These are phyloP conservation scores for Epinotia nisella DNA, from an alignment of 2,888 invertebrate genomes.

Conservation along the genomic window DNA sequence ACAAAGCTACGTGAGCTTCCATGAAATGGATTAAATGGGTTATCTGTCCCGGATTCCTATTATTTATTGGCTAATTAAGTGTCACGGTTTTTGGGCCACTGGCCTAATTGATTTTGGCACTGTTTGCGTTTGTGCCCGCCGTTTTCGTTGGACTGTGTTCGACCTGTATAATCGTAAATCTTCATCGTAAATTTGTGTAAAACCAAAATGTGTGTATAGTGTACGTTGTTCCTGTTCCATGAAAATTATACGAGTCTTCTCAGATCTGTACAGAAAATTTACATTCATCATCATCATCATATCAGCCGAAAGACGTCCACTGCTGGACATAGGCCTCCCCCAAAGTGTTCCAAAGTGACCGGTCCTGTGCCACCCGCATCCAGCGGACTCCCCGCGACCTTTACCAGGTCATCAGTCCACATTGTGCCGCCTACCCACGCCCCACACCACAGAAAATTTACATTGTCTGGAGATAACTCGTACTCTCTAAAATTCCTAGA, in stretches of 20 bases:
- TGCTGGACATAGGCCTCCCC: too few relatives aligned
- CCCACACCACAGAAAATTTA: too few relatives aligned
- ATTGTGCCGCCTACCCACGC: too few relatives aligned
- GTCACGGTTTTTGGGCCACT: conserved; percentile 24
- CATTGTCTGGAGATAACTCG: too few relatives aligned
- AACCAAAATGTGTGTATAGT: neutral
- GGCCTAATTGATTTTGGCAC: conserved; percentile 24
- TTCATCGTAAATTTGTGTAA: conserved; percentile 4
- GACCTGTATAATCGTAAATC: conserved; percentile 9
- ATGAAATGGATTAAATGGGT: conserved; percentile 12
- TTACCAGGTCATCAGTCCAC: too few relatives aligned
- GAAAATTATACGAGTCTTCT: neutral
- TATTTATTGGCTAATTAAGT: conserved; percentile 14
- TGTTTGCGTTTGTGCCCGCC: conserved; percentile 13
- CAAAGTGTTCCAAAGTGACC: too few relatives aligned
- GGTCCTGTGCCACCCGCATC: too few relatives aligned
- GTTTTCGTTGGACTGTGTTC: neutral
- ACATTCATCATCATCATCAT: too few relatives aligned
- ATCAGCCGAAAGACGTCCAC: too few relatives aligned
- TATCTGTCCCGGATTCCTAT: conserved; percentile 9
- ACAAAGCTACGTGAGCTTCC: neutral
- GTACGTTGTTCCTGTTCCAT: neutral
- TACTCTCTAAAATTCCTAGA: too few relatives aligned
- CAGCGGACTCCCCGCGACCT: too few relatives aligned
- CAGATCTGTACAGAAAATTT: too few relatives aligned